A percentile compares a stretch with the other conserved stretches of the same genome.
These are phyloP conservation scores for Drosophila diplacantha DNA, from an alignment of 2,888 invertebrate genomes.

Conservation along the genomic window DNA sequence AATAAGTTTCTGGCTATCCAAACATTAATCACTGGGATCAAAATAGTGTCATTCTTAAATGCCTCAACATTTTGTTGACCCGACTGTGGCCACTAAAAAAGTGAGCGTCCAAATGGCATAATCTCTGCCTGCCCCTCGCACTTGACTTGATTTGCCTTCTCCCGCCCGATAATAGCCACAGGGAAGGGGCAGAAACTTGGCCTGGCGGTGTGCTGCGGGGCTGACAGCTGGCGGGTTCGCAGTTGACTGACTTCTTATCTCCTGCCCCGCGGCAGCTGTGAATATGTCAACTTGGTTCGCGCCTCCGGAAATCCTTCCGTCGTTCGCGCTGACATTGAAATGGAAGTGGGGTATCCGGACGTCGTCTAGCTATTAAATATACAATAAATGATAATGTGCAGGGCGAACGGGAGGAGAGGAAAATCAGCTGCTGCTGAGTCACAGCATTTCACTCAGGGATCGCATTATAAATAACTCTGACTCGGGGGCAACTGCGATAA, in stretches of 20 bases:
- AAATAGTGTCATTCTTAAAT: not conserved
- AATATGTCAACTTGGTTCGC: conserved; percentile 16
- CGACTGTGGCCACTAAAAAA: conserved; percentile 1
- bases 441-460: conserved; percentile 12
- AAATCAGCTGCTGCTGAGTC: conserved; percentile 23
- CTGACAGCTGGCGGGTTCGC: conserved; percentile 31
- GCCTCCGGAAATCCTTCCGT: conserved; percentile 19
- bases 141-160: conserved; percentile 32
- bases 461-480: conserved; percentile 18
- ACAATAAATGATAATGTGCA: conserved; percentile 29
- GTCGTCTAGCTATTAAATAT: conserved; percentile 26
- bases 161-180: conserved; percentile 23
- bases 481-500: conserved; percentile 11
- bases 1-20: not conserved
- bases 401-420: not conserved
- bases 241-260: conserved; percentile 37
- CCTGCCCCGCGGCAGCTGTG: conserved; percentile 5
- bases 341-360: conserved; percentile 10
- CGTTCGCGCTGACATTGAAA: conserved; percentile 11
- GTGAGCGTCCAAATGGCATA: conserved; percentile 35
- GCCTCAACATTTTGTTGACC: not conserved
- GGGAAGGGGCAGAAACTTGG: not conserved
- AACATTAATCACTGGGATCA: not conserved
- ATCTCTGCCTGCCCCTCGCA: conserved; percentile 33
- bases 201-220: not conserved